Evolutionary conservation across 2,888 invertebrate genomes (phyloP).

Genomic region (Chouioia cunea): DNA sequence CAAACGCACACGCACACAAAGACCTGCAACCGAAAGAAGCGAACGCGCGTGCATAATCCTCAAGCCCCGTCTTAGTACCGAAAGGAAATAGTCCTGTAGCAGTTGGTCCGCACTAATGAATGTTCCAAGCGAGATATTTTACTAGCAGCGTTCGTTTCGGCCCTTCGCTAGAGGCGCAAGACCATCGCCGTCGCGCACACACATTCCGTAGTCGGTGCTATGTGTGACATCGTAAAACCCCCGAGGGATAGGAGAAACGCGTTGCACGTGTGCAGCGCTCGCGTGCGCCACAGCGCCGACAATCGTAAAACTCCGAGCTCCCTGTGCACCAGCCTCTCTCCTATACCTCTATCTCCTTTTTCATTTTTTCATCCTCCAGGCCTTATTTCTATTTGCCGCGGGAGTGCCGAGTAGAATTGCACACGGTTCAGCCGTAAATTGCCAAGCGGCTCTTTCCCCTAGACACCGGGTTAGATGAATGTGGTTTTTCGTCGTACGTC

Average conservation of each 20-base stretch:
- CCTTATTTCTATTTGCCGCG: too few species aligned
- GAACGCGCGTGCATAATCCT: not conserved
- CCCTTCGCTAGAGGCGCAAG: not conserved
- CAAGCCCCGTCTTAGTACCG: constrained; percentile 13
- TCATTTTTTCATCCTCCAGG: too few species aligned
- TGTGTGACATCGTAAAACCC: constrained; percentile 40
- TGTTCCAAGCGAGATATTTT: constrained; percentile 5
- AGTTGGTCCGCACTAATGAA: constrained; percentile 10
- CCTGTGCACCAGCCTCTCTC: too few species aligned
- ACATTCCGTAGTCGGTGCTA: constrained; percentile 3
- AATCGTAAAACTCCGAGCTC: constrained; percentile 38
- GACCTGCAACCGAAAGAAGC: not conserved
- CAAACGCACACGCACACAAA: too few species aligned
- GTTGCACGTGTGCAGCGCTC: constrained; percentile 7
- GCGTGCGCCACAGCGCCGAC: constrained; percentile 20
- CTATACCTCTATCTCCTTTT: too few species aligned
- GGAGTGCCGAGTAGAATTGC: too few species aligned
- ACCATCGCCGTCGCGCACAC: constrained; percentile 21
- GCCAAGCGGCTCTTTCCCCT: not conserved
- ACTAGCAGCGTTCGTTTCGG: too few species aligned
- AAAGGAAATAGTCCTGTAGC: constrained; percentile 12
- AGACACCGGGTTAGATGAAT: too few species aligned
- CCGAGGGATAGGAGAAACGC: not conserved
- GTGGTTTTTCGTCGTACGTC: too few species aligned
- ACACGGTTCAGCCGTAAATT: too few species aligned